Evolutionary conservation across 2,888 invertebrate species (phyloP).

Genomic region (Hyposoter didymator): DNA sequence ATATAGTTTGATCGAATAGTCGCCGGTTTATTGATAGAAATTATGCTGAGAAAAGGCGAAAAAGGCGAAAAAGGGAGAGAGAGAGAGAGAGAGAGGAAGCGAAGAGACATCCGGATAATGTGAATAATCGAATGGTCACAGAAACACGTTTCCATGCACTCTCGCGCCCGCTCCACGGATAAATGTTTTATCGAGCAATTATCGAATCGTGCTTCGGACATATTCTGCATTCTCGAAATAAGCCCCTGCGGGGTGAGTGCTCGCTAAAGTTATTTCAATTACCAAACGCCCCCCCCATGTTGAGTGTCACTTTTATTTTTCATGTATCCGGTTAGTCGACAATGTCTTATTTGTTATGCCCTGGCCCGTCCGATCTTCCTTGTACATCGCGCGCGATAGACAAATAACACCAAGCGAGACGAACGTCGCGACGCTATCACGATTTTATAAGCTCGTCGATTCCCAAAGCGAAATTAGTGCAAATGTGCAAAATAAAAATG

Average conservation of each 20-base stretch:
- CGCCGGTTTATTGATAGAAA: neutral
- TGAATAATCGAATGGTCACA: conserved; percentile 46
- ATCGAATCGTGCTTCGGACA: conserved; percentile 34
- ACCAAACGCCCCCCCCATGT: conserved; percentile 22
- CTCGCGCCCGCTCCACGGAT: conserved; percentile 11
- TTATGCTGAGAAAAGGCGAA: neutral
- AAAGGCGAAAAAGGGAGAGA: no score
- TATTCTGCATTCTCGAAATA: conserved; percentile 40
- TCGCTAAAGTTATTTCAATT: conserved; percentile 36
- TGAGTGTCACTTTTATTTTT: conserved; percentile 18
- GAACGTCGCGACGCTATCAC: neutral
- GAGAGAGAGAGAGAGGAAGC: no score
- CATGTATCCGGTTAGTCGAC: conserved; percentile 4
- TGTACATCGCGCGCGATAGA: neutral
- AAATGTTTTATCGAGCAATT: conserved; percentile 40
- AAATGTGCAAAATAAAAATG: no score
- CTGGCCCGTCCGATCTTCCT: neutral
- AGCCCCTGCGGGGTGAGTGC: neutral
- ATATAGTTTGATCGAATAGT: conserved; percentile 26
- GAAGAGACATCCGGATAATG: conserved; percentile 29
- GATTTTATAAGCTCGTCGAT: neutral
- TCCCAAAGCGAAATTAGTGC: neutral
- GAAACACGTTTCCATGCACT: conserved; percentile 23
- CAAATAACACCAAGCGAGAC: neutral
- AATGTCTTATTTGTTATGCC: conserved; percentile 14